Percentiles rank a stretch among this genome's conserved stretches.
Conservation (phyloP, 2,797 vertebrate genomes). For the Mycteria americana region DNA sequence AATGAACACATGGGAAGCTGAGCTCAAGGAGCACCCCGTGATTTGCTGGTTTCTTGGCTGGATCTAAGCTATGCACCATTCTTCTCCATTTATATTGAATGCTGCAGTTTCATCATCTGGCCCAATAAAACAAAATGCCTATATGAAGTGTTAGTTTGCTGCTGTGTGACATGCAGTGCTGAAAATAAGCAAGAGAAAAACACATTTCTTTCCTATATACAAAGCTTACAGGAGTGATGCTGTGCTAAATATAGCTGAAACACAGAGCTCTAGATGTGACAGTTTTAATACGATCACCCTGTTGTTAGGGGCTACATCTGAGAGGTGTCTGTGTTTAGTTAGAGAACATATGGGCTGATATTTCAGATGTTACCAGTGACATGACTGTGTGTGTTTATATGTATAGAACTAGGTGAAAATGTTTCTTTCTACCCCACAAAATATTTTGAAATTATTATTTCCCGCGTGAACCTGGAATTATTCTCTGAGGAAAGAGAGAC, state of each 20-base stretch:
- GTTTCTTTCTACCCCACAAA: background rate
- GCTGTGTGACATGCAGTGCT: background rate
- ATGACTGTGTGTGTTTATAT: background rate
- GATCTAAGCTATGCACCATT: background rate
- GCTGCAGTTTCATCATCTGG: background rate
- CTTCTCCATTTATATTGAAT: background rate
- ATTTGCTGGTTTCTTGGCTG: background rate
- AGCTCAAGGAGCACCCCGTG: background rate
- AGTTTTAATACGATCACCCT: background rate
- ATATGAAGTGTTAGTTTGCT: background rate
- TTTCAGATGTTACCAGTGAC: background rate
- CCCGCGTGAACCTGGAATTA: background rate
- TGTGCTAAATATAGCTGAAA: slow-evolving; percentile 36
- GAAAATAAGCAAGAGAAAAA: slow-evolving; percentile 8
- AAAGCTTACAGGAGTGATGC: background rate
- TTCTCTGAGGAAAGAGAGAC: background rate
- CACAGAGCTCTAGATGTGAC: background rate
- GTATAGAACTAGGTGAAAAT: background rate
- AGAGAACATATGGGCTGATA: background rate
- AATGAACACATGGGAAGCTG: slow-evolving; percentile 10
- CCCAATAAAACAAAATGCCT: background rate
- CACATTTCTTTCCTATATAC: background rate
- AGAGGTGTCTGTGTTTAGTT: background rate
- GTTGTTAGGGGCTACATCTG: background rate
- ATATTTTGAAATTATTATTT: background rate